phyloP scores from a whole-genome alignment of 2,113 vertebrate genomes.

The Sterrhoptilus dennistouni region DNA sequence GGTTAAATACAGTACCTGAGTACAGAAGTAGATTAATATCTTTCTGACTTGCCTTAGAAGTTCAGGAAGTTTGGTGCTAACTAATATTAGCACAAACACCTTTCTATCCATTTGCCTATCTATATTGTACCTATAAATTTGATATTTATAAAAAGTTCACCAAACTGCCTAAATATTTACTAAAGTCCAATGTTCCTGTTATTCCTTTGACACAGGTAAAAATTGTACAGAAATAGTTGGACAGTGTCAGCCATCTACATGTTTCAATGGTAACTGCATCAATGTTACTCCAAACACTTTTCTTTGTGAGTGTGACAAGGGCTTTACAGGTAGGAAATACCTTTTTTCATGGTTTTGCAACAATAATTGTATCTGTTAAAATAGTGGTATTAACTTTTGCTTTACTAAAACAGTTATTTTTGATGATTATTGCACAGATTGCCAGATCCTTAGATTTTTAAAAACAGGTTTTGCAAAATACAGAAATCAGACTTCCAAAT shows the following conservation, averaged over 20 bases:
- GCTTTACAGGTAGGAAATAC: constrained; percentile 75
- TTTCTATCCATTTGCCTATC: background rate
- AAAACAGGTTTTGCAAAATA: background rate
- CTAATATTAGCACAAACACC: background rate
- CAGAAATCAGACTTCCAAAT: background rate
- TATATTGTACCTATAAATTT: background rate
- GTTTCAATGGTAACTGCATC: constrained; percentile 74
- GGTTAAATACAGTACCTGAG: background rate
- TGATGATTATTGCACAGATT: background rate
- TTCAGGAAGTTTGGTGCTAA: background rate
- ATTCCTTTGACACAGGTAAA: constrained; percentile 66
- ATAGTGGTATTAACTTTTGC: background rate
- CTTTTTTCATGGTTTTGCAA: background rate
- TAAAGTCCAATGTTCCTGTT: background rate
- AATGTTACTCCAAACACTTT: constrained; percentile 71
- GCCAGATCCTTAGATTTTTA: background rate
- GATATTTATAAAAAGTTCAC: background rate
- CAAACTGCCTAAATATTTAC: background rate
- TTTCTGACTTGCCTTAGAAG: background rate
- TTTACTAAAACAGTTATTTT: background rate
- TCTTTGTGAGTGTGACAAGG: constrained; percentile 72
- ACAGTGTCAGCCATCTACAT: constrained; percentile 71
- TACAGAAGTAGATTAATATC: background rate
- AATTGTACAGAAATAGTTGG: constrained; percentile 82
- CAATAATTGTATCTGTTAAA: background rate